A percentile compares a stretch with the other conserved stretches of the same genome.
Conservation (phyloP, 2,888 invertebrate species). For the Drosophila melanocephala region DNA sequence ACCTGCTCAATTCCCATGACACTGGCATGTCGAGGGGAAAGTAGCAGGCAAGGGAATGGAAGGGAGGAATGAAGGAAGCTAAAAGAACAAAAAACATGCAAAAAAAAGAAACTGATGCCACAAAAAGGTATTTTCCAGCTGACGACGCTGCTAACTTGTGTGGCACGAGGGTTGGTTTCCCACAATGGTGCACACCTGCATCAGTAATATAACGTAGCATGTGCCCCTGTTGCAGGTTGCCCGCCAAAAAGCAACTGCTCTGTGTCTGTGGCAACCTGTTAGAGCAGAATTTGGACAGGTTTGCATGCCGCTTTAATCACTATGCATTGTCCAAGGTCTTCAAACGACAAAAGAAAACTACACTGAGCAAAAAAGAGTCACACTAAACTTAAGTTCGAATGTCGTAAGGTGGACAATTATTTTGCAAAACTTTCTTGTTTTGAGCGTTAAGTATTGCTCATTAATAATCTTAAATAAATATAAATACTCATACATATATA, state of each 20-base stretch:
- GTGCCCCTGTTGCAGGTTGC: constrained; percentile 51
- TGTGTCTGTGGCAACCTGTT: constrained; percentile 55
- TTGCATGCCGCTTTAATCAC: constrained; percentile 45
- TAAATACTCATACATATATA: too few species aligned
- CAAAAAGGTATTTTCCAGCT: constrained; percentile 17
- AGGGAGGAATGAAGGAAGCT: constrained; percentile 10
- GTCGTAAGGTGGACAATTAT: background rate
- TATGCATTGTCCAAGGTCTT: background rate
- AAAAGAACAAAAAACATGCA: background rate
- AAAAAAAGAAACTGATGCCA: background rate
- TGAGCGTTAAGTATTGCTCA: too few species aligned
- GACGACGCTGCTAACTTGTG: constrained; percentile 4
- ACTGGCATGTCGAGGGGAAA: background rate
- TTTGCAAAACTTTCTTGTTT: too few species aligned
- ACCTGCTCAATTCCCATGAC: constrained; percentile 70
- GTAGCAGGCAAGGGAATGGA: background rate
- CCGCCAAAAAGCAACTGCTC: constrained; percentile 61
- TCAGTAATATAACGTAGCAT: constrained; percentile 66
- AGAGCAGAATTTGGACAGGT: constrained; percentile 21
- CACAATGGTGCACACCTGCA: constrained; percentile 50
- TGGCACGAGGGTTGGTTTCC: constrained; percentile 62
- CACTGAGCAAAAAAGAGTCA: background rate
- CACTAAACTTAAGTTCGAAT: background rate
- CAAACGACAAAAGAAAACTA: background rate
- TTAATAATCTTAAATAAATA: too few species aligned